Base-by-base conservation (phyloP, 2,797 vertebrate genomes). In the Muscicapa comitata region DNA sequence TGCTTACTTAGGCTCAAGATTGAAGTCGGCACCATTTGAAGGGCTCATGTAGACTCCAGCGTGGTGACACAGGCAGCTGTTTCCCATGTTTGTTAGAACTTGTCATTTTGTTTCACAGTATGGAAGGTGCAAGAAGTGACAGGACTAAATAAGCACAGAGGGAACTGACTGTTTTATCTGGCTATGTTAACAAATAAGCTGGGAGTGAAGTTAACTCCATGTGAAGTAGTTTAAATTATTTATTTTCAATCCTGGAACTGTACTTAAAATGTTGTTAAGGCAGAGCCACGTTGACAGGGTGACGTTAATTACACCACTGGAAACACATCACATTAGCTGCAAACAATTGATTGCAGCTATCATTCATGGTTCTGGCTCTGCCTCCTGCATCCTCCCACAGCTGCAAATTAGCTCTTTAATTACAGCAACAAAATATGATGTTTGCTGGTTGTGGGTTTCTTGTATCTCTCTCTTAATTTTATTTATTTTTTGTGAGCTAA, bases 161-260 rank as follows among this genome's bases (percentile, higher is more conserved):
- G 85, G 51, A 92, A 20, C 33, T 5, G 16, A 40, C 78, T 88
- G 76, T 86, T 96, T 86, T 79, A 65, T 90, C 74, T 87, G 94
- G 57, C 76, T 53, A 2, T 62, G 87, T 48, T 86, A 95, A 76
- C 5, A 5, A 92, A 95, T 73, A 25, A 88, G n/a, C 83, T 59
- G 63, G 61, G 76, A 87, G 80, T 70, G 83, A 94, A 96, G 84
- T 89, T 95, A 95, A 93, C 86, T 88, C 84, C 85, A 59, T 65
- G 79, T 43, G 68, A 94, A 90, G 74, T 58, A 24, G 48, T 72
- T 93, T 91, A 90, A 94, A 94, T 96, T 95, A 96, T 97, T 95
- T 93, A 73, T 96, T 95, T 92, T 91, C 88, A 61, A 4, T 55
- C 66, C 86, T 94, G 85, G 51, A 88, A 85, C 67, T 53, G 58